Evolutionary conservation across 35 echinoderm and acorn worm species (phyloP).

Genomic region (Ptychodera flava): DNA sequence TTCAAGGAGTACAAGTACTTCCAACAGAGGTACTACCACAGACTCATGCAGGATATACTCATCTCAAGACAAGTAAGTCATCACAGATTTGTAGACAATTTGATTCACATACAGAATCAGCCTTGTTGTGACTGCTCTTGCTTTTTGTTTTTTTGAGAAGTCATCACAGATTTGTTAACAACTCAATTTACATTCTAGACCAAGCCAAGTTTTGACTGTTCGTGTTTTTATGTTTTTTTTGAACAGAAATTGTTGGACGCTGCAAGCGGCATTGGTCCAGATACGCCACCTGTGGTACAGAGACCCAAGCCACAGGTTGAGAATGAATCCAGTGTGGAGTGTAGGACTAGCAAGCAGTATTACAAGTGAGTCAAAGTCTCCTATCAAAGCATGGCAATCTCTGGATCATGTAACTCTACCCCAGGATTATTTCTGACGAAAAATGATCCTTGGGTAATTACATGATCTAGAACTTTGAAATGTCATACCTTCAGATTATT

Average conservation of each 20-base stretch:
- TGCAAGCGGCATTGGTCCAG: constrained; percentile 29
- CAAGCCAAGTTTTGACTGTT: not conserved
- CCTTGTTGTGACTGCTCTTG: not conserved
- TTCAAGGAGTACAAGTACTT: constrained; percentile 47
- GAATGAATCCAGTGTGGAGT: constrained; percentile 36
- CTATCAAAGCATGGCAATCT: not conserved
- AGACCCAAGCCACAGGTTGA: constrained; percentile 20
- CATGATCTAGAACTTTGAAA: constrained; percentile 7
- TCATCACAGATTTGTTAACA: not conserved
- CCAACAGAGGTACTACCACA: constrained; percentile 51
- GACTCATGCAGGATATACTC: constrained; percentile 48
- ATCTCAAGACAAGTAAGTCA: constrained; percentile 60
- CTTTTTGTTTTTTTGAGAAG: not conserved
- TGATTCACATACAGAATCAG: not conserved
- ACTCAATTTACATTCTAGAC: not conserved
- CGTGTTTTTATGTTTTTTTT: not conserved
- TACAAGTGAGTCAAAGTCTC: constrained; percentile 26
- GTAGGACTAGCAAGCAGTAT: constrained; percentile 44
- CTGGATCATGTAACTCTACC: not conserved
- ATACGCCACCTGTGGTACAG: constrained; percentile 38
- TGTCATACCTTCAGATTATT: not conserved
- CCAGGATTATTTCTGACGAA: not conserved
- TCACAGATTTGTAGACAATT: not conserved
- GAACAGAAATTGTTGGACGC: constrained; percentile 54
- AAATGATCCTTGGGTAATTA: not conserved